A percentile compares a stretch with the other conserved stretches of the same genome.
These are phyloP conservation scores for Adineta ricciae DNA, from an alignment of 2,888 invertebrate species.

Conservation along the genomic window DNA sequence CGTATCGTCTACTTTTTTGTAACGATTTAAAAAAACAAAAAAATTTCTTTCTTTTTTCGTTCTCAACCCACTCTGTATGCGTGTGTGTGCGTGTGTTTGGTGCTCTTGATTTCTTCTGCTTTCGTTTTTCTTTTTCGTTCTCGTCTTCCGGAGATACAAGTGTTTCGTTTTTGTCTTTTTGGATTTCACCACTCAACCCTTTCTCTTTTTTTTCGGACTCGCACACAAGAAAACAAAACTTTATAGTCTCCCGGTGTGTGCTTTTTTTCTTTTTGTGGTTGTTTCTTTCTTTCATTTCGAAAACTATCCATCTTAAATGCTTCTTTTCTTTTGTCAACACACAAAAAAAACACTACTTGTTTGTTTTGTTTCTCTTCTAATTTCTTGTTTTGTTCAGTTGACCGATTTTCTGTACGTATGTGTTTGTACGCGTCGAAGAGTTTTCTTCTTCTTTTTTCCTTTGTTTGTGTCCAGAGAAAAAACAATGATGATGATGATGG, in stretches of 20 bases:
- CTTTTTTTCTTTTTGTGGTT: neutral
- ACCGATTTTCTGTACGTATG: neutral
- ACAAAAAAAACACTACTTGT: neutral
- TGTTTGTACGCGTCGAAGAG: neutral
- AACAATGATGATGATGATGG: neutral
- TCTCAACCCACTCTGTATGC: neutral
- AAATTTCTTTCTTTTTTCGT: neutral
- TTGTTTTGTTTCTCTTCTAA: neutral
- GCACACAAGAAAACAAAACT: constrained; percentile 13
- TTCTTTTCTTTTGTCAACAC: neutral
- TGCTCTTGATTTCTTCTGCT: constrained; percentile 7
- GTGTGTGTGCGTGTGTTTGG: neutral
- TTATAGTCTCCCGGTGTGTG: constrained; percentile 22
- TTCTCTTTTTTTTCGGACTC: neutral
- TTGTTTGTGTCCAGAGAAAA: neutral
- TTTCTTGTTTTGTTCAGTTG: constrained; percentile 1
- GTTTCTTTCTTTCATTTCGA: neutral
- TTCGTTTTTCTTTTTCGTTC: neutral
- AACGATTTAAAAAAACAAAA: constrained; percentile 12
- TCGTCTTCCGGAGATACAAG: neutral
- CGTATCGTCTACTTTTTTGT: constrained; percentile 5
- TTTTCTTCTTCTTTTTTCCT: neutral
- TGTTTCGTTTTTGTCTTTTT: neutral
- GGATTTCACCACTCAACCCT: neutral
- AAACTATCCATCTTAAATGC: neutral